Base-by-base conservation (phyloP, 2,113 vertebrate species). In the Otolemur garnettii region DNA sequence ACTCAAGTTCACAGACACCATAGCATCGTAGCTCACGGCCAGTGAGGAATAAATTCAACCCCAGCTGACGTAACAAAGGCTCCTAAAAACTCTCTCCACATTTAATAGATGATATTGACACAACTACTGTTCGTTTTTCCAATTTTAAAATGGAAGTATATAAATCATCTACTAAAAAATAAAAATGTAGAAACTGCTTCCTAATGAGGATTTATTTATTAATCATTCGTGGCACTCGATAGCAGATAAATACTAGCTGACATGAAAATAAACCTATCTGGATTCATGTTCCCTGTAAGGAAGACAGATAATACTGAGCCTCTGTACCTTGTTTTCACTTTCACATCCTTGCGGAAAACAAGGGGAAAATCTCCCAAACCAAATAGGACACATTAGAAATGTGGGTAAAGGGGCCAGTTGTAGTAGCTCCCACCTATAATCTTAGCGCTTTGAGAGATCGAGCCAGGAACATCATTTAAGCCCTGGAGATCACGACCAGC, bases 41-140 rank as follows among this genome's bases (percentile, higher is more conserved):
- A 55, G 35, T 74, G 55, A 81, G 17, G 78, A 69, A 91, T 92
- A 75, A 96, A 85, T 77, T 81, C 38, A 95, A 75, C n/a, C n/a
- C 18, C 53, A 64, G 91, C 4, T 55, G 26, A 81, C 21, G 64
- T 0, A 6, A 75, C 18, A 64, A 86, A 77, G 60, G 72, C 11
- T 60, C 30, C 90, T 87, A 35, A 78, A 45, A 83, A 60, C 53
- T 72, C 6, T 75, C 28, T 75, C 62, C 42, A 22, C 7, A 83
- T 90, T 89, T 64, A 62, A 78, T 35, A 91, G 66, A 45, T 30
- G 64, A 81, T 33, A 87, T 60, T 21, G 94, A 79, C 12, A 89
- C 30, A 71, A 59, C 11, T 93, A 35, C 53, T 72, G 26, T 35
- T 80, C 24, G 45, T 15, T 59, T 66, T 87, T 82, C 74, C 94